A percentile compares a stretch with the other conserved stretches of the same genome.
Conservation (phyloP, 1,140 invertebrate species). For the Onthophagus taurus region DNA sequence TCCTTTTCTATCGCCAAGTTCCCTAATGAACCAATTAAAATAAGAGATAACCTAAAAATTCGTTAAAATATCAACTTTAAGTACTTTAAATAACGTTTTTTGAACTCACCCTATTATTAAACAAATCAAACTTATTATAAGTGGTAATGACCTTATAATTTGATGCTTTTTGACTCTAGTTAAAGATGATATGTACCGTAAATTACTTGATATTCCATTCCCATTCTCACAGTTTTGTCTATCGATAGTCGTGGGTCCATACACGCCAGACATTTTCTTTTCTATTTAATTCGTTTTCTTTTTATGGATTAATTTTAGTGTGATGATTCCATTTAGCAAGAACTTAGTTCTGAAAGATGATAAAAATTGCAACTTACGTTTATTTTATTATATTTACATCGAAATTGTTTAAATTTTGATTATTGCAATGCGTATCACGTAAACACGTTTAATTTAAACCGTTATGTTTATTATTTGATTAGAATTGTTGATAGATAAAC, state of each 20-base stretch:
- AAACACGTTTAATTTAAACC: too few species aligned
- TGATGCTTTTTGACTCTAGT: constrained; percentile 7
- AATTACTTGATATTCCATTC: constrained; percentile 3
- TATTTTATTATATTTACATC: too few species aligned
- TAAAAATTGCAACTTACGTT: too few species aligned
- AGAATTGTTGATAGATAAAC: too few species aligned
- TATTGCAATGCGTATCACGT: too few species aligned
- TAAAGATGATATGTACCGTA: constrained; percentile 9
- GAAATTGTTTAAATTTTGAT: too few species aligned
- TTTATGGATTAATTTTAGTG: too few species aligned
- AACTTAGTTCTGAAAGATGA: too few species aligned
- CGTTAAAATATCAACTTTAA: background rate
- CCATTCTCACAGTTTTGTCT: constrained; percentile 6
- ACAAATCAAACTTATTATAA: constrained; percentile 1
- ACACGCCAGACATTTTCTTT: constrained; percentile 9
- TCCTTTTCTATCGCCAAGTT: background rate
- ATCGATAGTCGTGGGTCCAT: constrained; percentile 11
- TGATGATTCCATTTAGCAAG: too few species aligned
- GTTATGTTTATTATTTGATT: too few species aligned
- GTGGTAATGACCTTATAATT: constrained; percentile 1
- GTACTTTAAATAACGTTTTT: background rate
- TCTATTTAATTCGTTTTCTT: background rate
- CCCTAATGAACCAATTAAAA: background rate
- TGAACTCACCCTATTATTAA: constrained; percentile 6
- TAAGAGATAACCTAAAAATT: background rate